A percentile compares a stretch with the other conserved stretches of the same genome.
Evolutionary conservation across 2,888 invertebrate genomes (phyloP).

Genomic region (Cetonia aurata): DNA sequence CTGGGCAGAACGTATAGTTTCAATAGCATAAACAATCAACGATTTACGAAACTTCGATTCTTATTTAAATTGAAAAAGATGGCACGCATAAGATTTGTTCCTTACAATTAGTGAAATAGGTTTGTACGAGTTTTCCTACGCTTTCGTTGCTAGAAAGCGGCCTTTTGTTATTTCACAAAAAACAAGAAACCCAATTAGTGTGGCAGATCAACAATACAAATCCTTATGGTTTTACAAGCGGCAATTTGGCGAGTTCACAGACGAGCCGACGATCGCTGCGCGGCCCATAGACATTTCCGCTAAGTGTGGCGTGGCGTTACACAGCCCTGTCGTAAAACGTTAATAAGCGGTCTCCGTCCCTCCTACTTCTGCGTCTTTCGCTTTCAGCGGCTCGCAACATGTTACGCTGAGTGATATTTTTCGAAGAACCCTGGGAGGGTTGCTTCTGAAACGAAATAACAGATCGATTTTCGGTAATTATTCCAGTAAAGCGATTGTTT

Average conservation of each 20-base stretch:
- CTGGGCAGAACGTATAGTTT: too few relatives aligned
- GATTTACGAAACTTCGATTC: too few relatives aligned
- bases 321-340: constrained; percentile 27
- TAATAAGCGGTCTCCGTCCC: constrained; percentile 27
- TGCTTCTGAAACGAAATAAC: too few relatives aligned
- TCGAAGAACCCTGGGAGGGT: too few relatives aligned
- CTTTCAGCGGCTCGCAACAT: constrained; percentile 23
- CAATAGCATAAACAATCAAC: too few relatives aligned
- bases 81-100: too few relatives aligned
- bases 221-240: constrained; percentile 55
- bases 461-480: too few relatives aligned
- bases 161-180: constrained; percentile 27
- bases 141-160: background rate
- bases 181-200: constrained; percentile 50
- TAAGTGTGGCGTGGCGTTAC: constrained; percentile 54
- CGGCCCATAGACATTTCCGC: constrained; percentile 55
- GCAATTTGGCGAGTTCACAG: constrained; percentile 50
- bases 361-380: constrained; percentile 19
- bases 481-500: too few relatives aligned
- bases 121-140: too few relatives aligned
- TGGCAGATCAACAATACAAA: constrained; percentile 53
- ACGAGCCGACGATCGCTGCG: constrained; percentile 47
- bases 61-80: too few relatives aligned
- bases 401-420: background rate
- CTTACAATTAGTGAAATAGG: too few relatives aligned